Evolutionary conservation across 2,113 vertebrate species (phyloP).

Genomic region (Ibidorhyncha struthersii): DNA sequence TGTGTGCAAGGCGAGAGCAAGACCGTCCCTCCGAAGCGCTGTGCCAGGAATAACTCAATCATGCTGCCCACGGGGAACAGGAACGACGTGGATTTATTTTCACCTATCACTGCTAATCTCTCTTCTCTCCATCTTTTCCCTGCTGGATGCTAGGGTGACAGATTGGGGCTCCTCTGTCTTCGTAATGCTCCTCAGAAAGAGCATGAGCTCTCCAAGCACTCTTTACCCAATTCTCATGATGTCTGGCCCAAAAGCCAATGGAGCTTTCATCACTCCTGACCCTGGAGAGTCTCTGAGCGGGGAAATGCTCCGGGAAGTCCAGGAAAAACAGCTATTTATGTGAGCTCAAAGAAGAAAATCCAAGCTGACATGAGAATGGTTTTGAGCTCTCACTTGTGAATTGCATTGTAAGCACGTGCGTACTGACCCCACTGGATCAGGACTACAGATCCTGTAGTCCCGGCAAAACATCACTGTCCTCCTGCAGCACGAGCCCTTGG

Average conservation of each 20-base stretch:
- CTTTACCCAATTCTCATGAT: rapidly evolving
- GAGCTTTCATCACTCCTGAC: rapidly evolving
- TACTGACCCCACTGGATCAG: no score
- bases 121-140: neutral
- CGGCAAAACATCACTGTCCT: neutral
- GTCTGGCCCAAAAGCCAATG: neutral
- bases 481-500: rapidly evolving
- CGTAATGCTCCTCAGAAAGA: neutral
- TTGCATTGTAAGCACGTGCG: rapidly evolving
- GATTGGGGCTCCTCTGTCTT: neutral
- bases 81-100: rapidly evolving
- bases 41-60: neutral
- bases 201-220: rapidly evolving
- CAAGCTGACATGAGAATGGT: neutral
- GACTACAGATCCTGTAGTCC: rapidly evolving
- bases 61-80: rapidly evolving
- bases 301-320: neutral
- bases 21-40: neutral
- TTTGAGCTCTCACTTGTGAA: neutral
- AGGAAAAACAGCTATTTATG: neutral
- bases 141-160: neutral
- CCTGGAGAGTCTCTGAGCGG: neutral
- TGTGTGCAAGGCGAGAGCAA: neutral
- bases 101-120: neutral
- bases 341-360: neutral